phyloP scores from a whole-genome alignment of 2,888 invertebrate genomes.

The Drosophila leonis region DNA sequence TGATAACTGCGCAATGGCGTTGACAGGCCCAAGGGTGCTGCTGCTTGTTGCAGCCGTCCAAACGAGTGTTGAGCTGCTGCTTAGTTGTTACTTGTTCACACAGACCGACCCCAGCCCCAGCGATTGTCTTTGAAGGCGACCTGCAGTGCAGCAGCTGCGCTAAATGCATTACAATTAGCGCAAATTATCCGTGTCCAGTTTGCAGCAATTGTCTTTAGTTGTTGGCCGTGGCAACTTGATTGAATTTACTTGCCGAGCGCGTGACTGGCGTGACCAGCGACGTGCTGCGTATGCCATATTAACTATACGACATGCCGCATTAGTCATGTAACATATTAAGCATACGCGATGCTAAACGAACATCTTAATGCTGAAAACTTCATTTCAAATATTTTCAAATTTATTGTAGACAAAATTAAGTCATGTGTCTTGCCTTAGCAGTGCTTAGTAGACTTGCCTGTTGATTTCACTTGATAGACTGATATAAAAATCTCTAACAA shows the following conservation, averaged over 20 bases:
- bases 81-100: constrained; percentile 42
- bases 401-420: neutral
- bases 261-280: constrained; percentile 63
- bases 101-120: neutral
- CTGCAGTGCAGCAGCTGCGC: constrained; percentile 43
- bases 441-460: no score
- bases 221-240: constrained; percentile 63
- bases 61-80: constrained; percentile 37
- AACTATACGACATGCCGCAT: constrained; percentile 35
- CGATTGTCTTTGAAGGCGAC: constrained; percentile 43
- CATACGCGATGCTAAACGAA: constrained; percentile 38
- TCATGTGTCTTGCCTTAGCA: neutral
- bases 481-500: no score
- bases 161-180: constrained; percentile 77
- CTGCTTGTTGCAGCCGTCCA: neutral
- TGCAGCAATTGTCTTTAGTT: constrained; percentile 62
- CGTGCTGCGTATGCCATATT: constrained; percentile 45
- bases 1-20: constrained; percentile 53
- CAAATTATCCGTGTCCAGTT: constrained; percentile 71
- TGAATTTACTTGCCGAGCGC: constrained; percentile 69
- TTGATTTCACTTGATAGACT: no score
- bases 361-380: neutral
- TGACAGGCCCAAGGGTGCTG: constrained; percentile 37
- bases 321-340: constrained; percentile 20
- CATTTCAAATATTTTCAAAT: neutral